Evolutionary conservation across 2,113 vertebrate genomes (phyloP).

Genomic region (Tringa solitaria): DNA sequence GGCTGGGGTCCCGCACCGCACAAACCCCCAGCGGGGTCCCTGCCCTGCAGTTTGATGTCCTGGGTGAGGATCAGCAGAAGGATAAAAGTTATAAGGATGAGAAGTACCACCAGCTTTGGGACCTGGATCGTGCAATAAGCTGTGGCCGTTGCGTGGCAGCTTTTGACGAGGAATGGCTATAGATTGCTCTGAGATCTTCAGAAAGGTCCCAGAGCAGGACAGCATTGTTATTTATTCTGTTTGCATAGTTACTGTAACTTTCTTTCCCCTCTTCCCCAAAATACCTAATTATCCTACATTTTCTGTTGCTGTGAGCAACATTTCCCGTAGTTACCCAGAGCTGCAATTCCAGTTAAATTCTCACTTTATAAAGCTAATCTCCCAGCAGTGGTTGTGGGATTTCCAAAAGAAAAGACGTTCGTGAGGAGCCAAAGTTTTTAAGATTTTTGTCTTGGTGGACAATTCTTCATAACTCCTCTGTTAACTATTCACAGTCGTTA

Average conservation of each 20-base stretch:
- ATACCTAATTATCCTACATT: constrained; percentile 21
- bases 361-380: constrained; percentile 24
- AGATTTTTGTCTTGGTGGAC: background rate
- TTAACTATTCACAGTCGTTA: background rate
- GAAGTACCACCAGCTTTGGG: background rate
- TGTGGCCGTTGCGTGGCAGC: accelerated
- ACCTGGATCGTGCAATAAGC: background rate
- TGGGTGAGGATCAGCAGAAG: background rate
- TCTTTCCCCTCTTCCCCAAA: background rate
- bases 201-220: background rate
- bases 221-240: background rate
- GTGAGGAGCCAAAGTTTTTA: background rate
- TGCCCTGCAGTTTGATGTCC: background rate
- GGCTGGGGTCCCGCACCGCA: background rate
- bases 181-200: background rate
- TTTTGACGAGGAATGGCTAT: background rate
- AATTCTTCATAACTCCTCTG: background rate
- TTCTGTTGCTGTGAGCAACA: constrained; percentile 35
- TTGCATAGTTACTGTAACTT: constrained; percentile 9
- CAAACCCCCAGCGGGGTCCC: accelerated
- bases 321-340: constrained; percentile 11
- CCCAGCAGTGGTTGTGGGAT: background rate
- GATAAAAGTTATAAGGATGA: background rate
- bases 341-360: constrained; percentile 33
- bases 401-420: background rate